Evolutionary conservation across 2,888 invertebrate genomes (phyloP), one percentile per base, ranked within the genome.

Genomic region (Spodoptera picta): DNA sequence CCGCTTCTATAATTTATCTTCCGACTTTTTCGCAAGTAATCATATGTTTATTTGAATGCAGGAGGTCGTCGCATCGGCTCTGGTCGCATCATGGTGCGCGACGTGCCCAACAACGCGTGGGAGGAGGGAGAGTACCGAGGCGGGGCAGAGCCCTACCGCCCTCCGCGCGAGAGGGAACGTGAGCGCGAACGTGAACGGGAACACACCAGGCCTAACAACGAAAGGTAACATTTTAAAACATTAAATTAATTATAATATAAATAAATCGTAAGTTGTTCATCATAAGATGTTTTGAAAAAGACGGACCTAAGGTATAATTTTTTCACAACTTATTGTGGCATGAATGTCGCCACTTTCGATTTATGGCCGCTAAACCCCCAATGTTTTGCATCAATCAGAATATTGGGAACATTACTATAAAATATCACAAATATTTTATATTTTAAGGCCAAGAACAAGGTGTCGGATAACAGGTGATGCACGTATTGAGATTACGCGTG

Each of bases 51-150:
- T 36, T 5, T 7, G 36, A 24, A 47, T 58, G 0, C 64, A 87
- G 87, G 84, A 60, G 93, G 90, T 51, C 91, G 95, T 3, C 96
- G 98, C 50, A 98, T 98, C 83, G 98, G 98, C 5, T 98, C 98
- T 80, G 98, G 98, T 0, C 96, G 98, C 10, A 96, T 98, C 69
- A 95, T 96, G 92, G 95, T 97, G 68, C 95, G 97, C 41, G 96
- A 96, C 84, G 93, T 95, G 85, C 79, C 87, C 27, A 67, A 67
- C 64, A 75, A 67, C 60, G 82, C 80, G 91, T 78, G 81, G 77
- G 77, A 77, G 57, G 84, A 81, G 73, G 69, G 74, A 49, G 77
- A 80, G 63, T 81, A 78, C 73, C 84, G 84, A 60, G 73, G 74
- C 60, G 73, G 74, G 66, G 81, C 80, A 31, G 86, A 88, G 73